Evolutionary conservation across 2,113 vertebrate species (phyloP).

Genomic region (Notarius lentiginosus): DNA sequence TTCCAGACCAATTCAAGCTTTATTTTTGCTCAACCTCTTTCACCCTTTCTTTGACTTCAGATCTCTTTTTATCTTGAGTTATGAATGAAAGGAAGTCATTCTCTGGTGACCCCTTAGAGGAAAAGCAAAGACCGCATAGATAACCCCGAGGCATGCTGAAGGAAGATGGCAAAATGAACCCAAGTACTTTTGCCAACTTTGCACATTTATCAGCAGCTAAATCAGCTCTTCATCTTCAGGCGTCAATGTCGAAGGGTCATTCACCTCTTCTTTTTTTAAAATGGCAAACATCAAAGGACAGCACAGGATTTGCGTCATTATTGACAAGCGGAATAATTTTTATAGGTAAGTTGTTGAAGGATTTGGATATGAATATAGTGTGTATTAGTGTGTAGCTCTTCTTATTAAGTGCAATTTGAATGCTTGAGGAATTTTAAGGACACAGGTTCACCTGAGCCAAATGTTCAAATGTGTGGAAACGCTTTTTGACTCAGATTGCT

Average conservation of each 20-base stretch:
- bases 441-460: too few species aligned
- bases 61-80: slow-evolving; percentile 26
- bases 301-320: not conserved
- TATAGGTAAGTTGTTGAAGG: not conserved
- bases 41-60: slow-evolving; percentile 7
- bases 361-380: not conserved
- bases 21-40: not conserved
- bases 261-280: not conserved
- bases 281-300: not conserved
- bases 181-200: not conserved
- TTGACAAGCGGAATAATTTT: not conserved
- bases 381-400: not conserved
- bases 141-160: slow-evolving; percentile 10
- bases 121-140: slow-evolving; percentile 4
- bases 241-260: not conserved
- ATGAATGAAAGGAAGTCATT: slow-evolving; percentile 26
- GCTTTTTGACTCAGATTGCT: not conserved
- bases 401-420: not conserved
- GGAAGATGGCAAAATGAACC: not conserved
- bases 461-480: too few species aligned
- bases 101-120: slow-evolving; percentile 10
- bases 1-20: slow-evolving; percentile 2
- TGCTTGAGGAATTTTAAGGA: too few species aligned
- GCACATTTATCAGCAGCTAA: slow-evolving; percentile 14
- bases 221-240: not conserved